Base-by-base conservation (phyloP, 2,888 invertebrate species). In the Ectemnius lituratus region DNA sequence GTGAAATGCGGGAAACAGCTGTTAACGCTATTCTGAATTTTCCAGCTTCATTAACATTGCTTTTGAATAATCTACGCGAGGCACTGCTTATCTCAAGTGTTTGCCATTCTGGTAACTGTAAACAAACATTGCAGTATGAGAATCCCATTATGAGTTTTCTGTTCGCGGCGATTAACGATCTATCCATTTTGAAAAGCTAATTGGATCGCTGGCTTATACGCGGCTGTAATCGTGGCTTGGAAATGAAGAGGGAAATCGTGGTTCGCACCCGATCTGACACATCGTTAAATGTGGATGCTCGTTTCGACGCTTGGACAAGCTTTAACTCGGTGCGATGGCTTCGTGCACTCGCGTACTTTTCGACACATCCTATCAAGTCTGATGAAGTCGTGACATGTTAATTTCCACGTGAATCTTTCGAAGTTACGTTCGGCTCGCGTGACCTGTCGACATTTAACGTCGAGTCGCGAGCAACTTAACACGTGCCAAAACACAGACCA, bases 371-470 rank as follows among this genome's bases (percentile, higher is more conserved):
- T 73, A 81, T 86, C 84, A 83, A 78, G 77, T 63, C 52, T 77
- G 83, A 87, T 87, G 84, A 85, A 87, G 88, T 84, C 82, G 80
- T 87, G 86, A 88, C 85, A 82, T 82, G 86, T 87, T 87, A 87
- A 88, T 88, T 87, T 87, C 78, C 86, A 84, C 82, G 80, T 77
- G 63, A 83, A 80, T 73, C 77, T 75, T 37, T 73, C 76, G 79
- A 79, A 79, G 78, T 76, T 80, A 72, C 74, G 73, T 78, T 52
- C 75, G 79, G 76, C 76, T 87, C 73, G 86, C 88, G 87, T 87
- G 87, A 86, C 86, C 79, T 76, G 84, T 72, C 78, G 78, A 80
- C 82, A 83, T 87, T 79, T 70, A 73, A 84, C 74, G 82, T 85
- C 82, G 80, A 73, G 70, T 66, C 60, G 73, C 73, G 76, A 79